Evolutionary conservation across 2,888 invertebrate species (phyloP).

Genomic region (Blomia tropicalis): DNA sequence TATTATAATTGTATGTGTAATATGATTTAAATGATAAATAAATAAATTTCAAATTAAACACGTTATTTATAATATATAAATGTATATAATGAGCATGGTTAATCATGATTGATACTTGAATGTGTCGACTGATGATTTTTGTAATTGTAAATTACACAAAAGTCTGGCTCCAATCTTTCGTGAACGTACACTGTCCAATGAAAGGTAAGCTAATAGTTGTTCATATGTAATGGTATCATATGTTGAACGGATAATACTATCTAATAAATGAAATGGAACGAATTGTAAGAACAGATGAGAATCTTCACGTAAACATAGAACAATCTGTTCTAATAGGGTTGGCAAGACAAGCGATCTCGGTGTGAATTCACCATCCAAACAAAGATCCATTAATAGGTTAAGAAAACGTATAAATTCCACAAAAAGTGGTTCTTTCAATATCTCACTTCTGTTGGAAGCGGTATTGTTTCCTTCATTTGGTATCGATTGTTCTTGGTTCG

Average conservation of each 20-base stretch:
- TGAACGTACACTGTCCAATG: slow-evolving; percentile 55
- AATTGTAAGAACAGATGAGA: slow-evolving; percentile 35
- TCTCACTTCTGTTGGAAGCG: not conserved
- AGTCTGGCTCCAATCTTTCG: slow-evolving; percentile 71
- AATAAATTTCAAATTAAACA: not conserved
- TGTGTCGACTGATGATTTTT: no score
- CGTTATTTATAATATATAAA: no score
- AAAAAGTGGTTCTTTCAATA: slow-evolving; percentile 34
- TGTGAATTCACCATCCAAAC: slow-evolving; percentile 34
- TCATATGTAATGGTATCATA: slow-evolving; percentile 57
- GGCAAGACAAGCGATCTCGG: slow-evolving; percentile 37
- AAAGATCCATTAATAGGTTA: slow-evolving; percentile 35
- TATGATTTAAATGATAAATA: not conserved
- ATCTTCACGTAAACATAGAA: slow-evolving; percentile 35
- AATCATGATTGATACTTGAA: no score
- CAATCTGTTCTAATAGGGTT: slow-evolving; percentile 36
- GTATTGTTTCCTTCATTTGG: no score
- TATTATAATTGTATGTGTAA: not conserved
- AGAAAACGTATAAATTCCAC: slow-evolving; percentile 36
- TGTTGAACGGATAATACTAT: slow-evolving; percentile 57
- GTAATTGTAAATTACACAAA: slow-evolving; percentile 56
- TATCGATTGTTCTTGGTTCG: not conserved
- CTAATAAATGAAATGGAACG: slow-evolving; percentile 36
- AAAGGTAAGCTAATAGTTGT: slow-evolving; percentile 58
- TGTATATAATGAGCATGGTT: no score